Base-by-base conservation (phyloP, 2,113 vertebrate species). In the Orthonyx spaldingii region DNA sequence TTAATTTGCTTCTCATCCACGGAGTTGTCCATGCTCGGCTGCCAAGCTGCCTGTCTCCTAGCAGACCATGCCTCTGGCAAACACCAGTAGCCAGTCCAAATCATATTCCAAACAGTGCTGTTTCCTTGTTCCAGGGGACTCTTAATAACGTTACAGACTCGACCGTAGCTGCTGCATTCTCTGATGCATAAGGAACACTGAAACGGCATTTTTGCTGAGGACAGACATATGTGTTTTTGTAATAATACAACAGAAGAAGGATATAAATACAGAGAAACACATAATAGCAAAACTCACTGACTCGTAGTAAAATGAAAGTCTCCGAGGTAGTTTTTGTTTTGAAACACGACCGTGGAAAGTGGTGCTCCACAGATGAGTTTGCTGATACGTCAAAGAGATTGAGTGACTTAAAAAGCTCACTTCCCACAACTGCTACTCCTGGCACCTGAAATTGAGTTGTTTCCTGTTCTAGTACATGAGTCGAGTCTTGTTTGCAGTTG, bases 21-120 rank as follows among this genome's bases (percentile, higher is more conserved):
- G 5, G n/a, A 68, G 75, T 41, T 85, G 92, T 80, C 78, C 5
- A 0, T 57, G 22, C 16, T 18, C 7, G 8, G 78, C 82, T 96
- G 93, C 93, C 94, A 85, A 91, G 75, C 66, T 86, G 87, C 12
- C 79, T 79, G 84, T 89, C 87, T 95, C 78, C n/a, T 23, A 85
- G 82, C 93, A 91, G 89, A 70, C 89, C 65, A 2, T 89, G 93
- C 87, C 93, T 88, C 91, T 93, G 84, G 95, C 94, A 88, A 70
- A n/a, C 63, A 23, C 27, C 30, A 82, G 57, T 41, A 75, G 87
- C 87, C 84, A 16, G 74, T 56, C 79, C 83, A 70, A 81, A 42
- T 30, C 6, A 0, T 44, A 23, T 68, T 66, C 69, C 89, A 87
- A 28, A 49, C 42, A 50, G 9, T 19, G 32, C 75, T 47, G n/a